Conservation (phyloP, 1,140 invertebrate species). For the Anastrepha obliqua region DNA sequence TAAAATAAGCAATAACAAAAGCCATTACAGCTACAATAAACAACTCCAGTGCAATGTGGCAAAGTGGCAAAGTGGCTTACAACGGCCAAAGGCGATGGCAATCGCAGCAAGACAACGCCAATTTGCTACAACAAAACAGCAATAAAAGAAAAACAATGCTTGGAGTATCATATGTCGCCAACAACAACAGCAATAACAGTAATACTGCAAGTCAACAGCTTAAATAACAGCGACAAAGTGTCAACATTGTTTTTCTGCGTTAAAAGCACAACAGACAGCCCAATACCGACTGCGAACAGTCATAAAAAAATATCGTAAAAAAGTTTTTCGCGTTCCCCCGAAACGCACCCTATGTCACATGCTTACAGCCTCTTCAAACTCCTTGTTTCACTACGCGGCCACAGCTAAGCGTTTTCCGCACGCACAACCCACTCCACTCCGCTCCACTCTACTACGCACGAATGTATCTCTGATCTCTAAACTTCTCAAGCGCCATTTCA, state of each 20-base stretch:
- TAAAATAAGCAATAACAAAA: slow-evolving; percentile 18
- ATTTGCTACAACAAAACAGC: not conserved
- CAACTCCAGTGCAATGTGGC: not conserved
- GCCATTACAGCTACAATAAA: slow-evolving; percentile 9
- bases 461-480: not conserved
- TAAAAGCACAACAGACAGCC: not conserved
- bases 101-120: not conserved
- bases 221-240: slow-evolving; percentile 36
- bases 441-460: not conserved
- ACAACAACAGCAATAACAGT: slow-evolving; percentile 28
- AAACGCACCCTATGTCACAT: not conserved
- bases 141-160: not conserved
- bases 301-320: slow-evolving; percentile 36
- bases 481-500: not conserved
- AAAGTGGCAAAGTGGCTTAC: slow-evolving; percentile 25
- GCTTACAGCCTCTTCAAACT: not conserved
- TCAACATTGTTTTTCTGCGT: slow-evolving; percentile 20
- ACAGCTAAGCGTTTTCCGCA: not conserved
- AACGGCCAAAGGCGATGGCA: slow-evolving; percentile 27
- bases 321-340: not conserved
- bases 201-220: not conserved
- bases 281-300: not conserved
- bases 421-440: not conserved
- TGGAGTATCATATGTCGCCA: not conserved
- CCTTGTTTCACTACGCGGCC: not conserved